A percentile compares a stretch with the other conserved stretches of the same genome.
These are phyloP conservation scores for Panthera leo DNA, from an alignment of 2,113 vertebrate genomes.

Conservation along the genomic window DNA sequence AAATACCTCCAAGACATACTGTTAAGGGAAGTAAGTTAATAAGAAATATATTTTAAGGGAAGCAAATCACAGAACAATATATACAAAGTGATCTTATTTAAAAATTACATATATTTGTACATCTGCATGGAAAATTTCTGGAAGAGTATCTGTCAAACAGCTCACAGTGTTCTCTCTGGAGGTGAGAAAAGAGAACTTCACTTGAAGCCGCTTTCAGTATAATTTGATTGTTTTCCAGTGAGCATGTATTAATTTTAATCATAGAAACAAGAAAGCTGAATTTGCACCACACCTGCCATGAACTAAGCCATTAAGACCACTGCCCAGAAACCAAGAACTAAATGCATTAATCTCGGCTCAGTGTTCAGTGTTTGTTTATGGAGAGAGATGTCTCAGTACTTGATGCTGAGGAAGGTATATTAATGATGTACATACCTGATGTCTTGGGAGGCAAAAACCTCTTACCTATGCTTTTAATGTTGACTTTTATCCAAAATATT, in stretches of 20 bases:
- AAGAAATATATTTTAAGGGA: conserved; percentile 18
- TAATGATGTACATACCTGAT: neutral
- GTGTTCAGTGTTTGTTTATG: neutral
- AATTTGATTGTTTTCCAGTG: neutral
- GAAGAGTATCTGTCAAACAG: neutral
- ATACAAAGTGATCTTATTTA: neutral
- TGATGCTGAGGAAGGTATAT: neutral
- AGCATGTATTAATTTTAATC: neutral
- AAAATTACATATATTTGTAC: neutral
- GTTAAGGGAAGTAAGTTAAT: neutral
- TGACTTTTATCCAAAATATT: neutral
- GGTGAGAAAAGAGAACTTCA: neutral
- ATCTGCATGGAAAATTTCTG: neutral
- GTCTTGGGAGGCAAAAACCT: neutral
- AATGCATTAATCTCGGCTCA: neutral
- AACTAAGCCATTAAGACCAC: neutral
- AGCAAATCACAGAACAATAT: neutral
- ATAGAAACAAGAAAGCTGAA: neutral
- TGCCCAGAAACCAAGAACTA: neutral
- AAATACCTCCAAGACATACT: neutral
- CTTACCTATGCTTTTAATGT: neutral
- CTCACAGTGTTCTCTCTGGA: neutral
- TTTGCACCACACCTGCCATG: neutral
- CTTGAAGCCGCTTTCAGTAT: neutral
- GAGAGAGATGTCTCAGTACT: neutral